A percentile compares a stretch with the other conserved stretches of the same genome.
phyloP scores from a whole-genome alignment of 2,113 vertebrate genomes.

The Sylvicapra grimmia region DNA sequence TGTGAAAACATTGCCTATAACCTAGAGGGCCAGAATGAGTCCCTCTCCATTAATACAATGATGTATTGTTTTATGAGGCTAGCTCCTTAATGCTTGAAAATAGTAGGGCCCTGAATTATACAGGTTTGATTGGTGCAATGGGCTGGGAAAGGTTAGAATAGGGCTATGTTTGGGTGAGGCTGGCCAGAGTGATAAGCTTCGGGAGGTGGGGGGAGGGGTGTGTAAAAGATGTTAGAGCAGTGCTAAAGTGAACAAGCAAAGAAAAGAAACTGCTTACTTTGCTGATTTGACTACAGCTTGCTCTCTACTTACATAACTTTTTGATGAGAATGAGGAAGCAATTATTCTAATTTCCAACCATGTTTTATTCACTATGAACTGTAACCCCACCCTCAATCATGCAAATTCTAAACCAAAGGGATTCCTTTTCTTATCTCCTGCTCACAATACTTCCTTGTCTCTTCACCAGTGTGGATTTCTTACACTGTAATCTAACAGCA shows the following conservation, averaged over 20 bases:
- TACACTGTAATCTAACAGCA: slow-evolving; percentile 37
- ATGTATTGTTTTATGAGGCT: slow-evolving; percentile 35
- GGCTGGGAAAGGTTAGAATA: neutral
- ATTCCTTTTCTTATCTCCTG: slow-evolving; percentile 40
- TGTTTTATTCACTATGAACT: slow-evolving; percentile 40
- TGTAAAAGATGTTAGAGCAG: neutral
- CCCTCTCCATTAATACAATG: slow-evolving; percentile 1
- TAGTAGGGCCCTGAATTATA: neutral
- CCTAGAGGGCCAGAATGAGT: neutral
- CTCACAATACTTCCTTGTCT: slow-evolving; percentile 49
- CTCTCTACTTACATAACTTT: slow-evolving; percentile 24
- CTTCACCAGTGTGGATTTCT: slow-evolving; percentile 19
- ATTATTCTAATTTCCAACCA: slow-evolving; percentile 25
- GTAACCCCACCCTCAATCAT: slow-evolving; percentile 1
- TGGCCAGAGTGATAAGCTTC: neutral
- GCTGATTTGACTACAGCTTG: slow-evolving; percentile 1
- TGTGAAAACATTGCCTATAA: slow-evolving; percentile 21
- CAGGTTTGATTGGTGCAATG: neutral
- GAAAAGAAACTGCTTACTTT: slow-evolving; percentile 36
- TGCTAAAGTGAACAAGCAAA: slow-evolving; percentile 20
- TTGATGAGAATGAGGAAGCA: slow-evolving; percentile 25
- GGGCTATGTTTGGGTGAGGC: neutral
- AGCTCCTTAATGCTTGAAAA: slow-evolving; percentile 16
- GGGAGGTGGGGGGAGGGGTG: neutral
- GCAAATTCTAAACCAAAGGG: slow-evolving; percentile 44